Evolutionary conservation across 2,113 vertebrate species (phyloP).

Genomic region (Phasianus colchicus): DNA sequence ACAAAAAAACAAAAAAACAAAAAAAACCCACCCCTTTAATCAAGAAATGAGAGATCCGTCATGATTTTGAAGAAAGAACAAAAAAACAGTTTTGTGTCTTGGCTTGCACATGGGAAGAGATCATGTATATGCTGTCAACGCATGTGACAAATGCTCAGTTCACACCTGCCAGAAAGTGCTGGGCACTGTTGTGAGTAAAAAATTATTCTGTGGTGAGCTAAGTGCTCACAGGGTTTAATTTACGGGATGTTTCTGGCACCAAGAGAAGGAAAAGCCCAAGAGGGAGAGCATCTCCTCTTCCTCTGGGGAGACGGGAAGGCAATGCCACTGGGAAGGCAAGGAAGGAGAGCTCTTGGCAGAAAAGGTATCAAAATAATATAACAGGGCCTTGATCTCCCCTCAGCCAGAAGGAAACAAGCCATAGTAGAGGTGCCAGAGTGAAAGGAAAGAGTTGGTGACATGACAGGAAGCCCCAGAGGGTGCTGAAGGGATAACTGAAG

Average conservation of each 20-base stretch:
- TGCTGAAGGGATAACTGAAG: background rate
- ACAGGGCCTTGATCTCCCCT: background rate
- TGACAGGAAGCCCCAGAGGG: background rate
- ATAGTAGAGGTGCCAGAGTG: background rate
- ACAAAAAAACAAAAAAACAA: too few species aligned
- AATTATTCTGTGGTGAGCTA: background rate
- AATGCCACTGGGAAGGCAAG: background rate
- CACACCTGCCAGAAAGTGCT: background rate
- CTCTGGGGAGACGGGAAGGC: background rate
- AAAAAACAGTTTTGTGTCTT: background rate
- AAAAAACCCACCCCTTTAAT: background rate
- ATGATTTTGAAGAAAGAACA: background rate
- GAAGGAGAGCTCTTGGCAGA: too few species aligned
- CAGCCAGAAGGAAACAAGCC: background rate
- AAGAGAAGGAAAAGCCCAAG: background rate
- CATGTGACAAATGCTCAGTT: background rate
- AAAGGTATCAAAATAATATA: background rate
- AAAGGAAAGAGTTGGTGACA: background rate
- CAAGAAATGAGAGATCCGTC: background rate
- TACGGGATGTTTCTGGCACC: background rate
- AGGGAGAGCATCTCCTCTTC: background rate
- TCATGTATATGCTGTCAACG: background rate
- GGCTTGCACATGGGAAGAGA: background rate
- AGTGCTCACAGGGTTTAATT: background rate
- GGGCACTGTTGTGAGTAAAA: background rate